These are phyloP conservation scores for Alaudala cheleensis DNA, from an alignment of 2,113 vertebrate genomes.

Conservation along the genomic window DNA sequence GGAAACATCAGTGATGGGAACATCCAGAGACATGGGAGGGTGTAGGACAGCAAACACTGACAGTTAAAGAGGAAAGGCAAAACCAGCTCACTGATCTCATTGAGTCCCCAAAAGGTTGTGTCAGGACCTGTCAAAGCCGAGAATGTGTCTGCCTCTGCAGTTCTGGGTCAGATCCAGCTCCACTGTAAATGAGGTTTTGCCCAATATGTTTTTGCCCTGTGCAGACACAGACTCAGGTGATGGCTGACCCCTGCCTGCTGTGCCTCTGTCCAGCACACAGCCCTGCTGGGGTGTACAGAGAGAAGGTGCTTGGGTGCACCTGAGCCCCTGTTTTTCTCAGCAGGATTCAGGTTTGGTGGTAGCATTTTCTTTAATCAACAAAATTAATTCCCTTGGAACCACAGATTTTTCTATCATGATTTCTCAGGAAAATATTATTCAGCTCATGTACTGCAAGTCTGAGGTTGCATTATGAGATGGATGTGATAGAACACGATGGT, in stretches of 20 bases:
- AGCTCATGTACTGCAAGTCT: not conserved
- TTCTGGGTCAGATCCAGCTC: not conserved
- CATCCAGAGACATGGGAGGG: not conserved
- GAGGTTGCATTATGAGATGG: constrained; percentile 19
- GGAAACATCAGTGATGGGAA: not conserved
- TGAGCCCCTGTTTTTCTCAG: not conserved
- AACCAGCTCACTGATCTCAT: not conserved
- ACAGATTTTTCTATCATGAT: constrained; percentile 12
- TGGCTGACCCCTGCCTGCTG: not conserved
- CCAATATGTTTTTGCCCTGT: not conserved
- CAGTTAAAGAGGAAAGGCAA: not conserved
- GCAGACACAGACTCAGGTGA: not conserved
- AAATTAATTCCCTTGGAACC: not conserved
- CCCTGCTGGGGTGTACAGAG: not conserved
- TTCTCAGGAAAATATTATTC: constrained; percentile 52
- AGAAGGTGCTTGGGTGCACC: not conserved
- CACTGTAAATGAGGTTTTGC: not conserved
- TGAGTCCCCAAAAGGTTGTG: not conserved
- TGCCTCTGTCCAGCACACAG: not conserved
- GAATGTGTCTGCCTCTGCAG: not conserved
- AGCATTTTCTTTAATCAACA: not conserved
- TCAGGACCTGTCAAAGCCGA: not conserved
- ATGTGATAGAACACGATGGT: constrained; percentile 46
- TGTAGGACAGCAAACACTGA: not conserved
- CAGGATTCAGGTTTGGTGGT: not conserved